Evolutionary conservation across 2,797 vertebrate species (phyloP).

Genomic region (Labroides dimidiatus): DNA sequence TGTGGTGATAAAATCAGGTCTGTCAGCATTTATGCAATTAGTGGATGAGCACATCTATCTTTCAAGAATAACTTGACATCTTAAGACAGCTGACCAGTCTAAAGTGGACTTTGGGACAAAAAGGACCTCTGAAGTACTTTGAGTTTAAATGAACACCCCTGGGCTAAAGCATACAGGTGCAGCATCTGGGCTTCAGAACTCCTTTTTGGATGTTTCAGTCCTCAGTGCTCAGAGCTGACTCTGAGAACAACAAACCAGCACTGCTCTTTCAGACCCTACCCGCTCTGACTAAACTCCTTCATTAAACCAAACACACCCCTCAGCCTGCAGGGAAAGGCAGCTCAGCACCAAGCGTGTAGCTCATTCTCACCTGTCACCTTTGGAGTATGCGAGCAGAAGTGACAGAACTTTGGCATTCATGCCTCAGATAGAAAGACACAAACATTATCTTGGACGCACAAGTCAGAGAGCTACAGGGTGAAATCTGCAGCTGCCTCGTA

Average conservation of each 20-base stretch:
- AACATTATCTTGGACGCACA: constrained; percentile 14
- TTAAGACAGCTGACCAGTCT: too few relatives aligned
- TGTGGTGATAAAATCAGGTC: too few relatives aligned
- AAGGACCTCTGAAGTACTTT: too few relatives aligned
- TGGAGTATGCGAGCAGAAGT: constrained; percentile 45
- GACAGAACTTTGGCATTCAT: constrained; percentile 56
- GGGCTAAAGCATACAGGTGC: too few relatives aligned
- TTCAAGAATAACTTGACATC: too few relatives aligned
- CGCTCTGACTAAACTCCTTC: background rate
- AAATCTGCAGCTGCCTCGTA: constrained; percentile 54
- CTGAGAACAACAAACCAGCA: background rate
- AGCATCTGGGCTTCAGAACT: too few relatives aligned
- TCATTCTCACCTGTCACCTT: constrained; percentile 48
- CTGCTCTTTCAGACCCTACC: background rate
- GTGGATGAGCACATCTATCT: too few relatives aligned
- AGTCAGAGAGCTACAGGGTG: constrained; percentile 22
- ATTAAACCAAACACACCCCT: background rate
- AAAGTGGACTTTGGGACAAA: too few relatives aligned
- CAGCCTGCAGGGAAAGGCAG: background rate
- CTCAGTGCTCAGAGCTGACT: too few relatives aligned
- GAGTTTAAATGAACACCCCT: too few relatives aligned
- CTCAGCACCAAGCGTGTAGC: background rate
- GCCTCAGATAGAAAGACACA: constrained; percentile 38
- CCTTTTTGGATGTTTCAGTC: too few relatives aligned
- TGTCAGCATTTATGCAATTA: too few relatives aligned